Evolutionary conservation across 1,140 invertebrate genomes (phyloP).

Genomic region (Teleogryllus occipitalis): DNA sequence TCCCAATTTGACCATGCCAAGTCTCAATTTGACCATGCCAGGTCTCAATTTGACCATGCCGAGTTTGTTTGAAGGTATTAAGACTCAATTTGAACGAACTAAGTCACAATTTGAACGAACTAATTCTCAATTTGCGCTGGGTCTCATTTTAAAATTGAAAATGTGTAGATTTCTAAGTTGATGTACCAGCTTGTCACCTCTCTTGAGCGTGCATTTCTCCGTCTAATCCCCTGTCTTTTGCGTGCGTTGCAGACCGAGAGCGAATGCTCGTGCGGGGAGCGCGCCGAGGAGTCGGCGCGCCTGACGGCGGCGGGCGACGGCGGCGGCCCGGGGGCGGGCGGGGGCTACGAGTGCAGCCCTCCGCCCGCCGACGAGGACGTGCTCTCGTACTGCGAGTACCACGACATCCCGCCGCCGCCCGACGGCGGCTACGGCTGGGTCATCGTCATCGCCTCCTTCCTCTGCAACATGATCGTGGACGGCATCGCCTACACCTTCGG

Average conservation of each 20-base stretch:
- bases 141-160: neutral
- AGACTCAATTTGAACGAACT: no score
- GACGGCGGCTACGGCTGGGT: constrained; percentile 89
- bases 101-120: neutral
- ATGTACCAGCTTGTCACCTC: neutral
- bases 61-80: no score
- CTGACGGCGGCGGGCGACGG: constrained; percentile 46
- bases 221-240: neutral
- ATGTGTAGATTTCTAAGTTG: neutral
- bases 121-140: neutral
- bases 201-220: neutral
- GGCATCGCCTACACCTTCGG: constrained; percentile 93
- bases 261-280: constrained; percentile 49
- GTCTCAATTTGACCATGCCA: no score
- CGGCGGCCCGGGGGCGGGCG: constrained; percentile 41
- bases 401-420: constrained; percentile 70
- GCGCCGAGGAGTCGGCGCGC: constrained; percentile 66
- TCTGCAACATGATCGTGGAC: constrained; percentile 98
- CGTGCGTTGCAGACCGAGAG: constrained; percentile 67
- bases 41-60: no score
- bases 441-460: constrained; percentile 90
- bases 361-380: constrained; percentile 47
- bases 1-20: no score
- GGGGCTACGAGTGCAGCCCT: constrained; percentile 39
- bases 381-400: constrained; percentile 61